These are phyloP conservation scores for Pemphredon lugubris DNA, from an alignment of 2,888 invertebrate genomes.

Conservation along the genomic window DNA sequence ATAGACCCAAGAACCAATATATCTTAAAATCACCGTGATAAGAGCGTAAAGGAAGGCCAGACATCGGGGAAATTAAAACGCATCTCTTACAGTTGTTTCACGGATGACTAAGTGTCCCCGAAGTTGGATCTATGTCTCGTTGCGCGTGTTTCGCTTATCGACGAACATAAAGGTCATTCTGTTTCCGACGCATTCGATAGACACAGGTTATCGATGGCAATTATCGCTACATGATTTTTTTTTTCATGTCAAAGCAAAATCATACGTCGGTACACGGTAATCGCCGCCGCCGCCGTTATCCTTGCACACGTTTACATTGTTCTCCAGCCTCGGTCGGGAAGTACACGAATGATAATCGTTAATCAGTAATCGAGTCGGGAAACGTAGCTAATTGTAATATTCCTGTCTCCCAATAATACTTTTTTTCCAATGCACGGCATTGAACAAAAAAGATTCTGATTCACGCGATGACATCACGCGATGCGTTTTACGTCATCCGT, in stretches of 20 bases:
- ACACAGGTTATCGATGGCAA: constrained; percentile 27
- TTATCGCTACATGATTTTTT: constrained; percentile 9
- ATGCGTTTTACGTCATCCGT: background rate
- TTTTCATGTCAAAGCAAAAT: background rate
- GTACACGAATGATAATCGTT: no score
- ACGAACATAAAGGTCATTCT: background rate
- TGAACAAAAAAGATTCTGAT: constrained; percentile 32
- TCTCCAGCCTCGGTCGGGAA: constrained; percentile 46
- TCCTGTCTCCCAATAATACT: no score
- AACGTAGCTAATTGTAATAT: no score
- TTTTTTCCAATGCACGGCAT: constrained; percentile 4
- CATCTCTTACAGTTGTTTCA: constrained; percentile 47
- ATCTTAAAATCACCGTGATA: background rate
- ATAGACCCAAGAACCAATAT: no score
- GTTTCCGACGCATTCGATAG: constrained; percentile 13
- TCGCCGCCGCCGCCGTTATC: constrained; percentile 67
- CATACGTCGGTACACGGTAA: constrained; percentile 1
- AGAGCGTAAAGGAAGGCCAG: constrained; percentile 38
- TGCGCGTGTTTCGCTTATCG: constrained; percentile 2
- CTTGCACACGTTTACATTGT: constrained; percentile 11
- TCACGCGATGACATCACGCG: constrained; percentile 38
- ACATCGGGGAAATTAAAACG: constrained; percentile 28
- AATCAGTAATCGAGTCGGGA: no score
- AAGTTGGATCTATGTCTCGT: constrained; percentile 35
- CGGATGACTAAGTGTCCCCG: constrained; percentile 8